Evolutionary conservation across 1,140 invertebrate species (phyloP).

Genomic region (Calephelis virginiensis): DNA sequence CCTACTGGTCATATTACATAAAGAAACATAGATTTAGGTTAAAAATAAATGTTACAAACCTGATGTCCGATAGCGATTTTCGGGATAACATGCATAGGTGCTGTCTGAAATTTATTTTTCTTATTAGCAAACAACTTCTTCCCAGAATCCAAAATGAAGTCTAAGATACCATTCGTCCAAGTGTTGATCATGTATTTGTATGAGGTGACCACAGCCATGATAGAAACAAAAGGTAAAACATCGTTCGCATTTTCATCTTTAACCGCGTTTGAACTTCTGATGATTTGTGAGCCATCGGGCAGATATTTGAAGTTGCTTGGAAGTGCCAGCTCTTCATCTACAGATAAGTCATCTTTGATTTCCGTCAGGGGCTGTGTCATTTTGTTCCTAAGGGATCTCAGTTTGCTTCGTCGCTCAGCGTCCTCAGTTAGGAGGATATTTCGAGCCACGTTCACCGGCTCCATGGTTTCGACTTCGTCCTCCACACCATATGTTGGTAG

Average conservation of each 20-base stretch:
- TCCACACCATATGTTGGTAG: conserved; percentile 41
- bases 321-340: conserved; percentile 69
- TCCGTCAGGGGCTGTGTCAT: conserved; percentile 52
- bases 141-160: conserved; percentile 73
- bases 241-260: conserved; percentile 50
- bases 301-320: conserved; percentile 74
- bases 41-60: conserved; percentile 31
- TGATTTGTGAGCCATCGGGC: conserved; percentile 74
- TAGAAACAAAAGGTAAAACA: conserved; percentile 73
- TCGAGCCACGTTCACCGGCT: conserved; percentile 52
- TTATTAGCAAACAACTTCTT: conserved; percentile 69
- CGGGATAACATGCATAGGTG: conserved; percentile 63
- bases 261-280: conserved; percentile 64
- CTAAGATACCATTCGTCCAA: conserved; percentile 72
- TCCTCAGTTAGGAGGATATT: conserved; percentile 61
- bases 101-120: conserved; percentile 56
- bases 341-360: conserved; percentile 39
- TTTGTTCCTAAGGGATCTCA: conserved; percentile 55
- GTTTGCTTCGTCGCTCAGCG: conserved; percentile 50
- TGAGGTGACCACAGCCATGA: conserved; percentile 78
- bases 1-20: too few species aligned
- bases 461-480: conserved; percentile 59
- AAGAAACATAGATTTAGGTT: neutral
- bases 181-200: conserved; percentile 75
- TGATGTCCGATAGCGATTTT: conserved; percentile 72